These are phyloP conservation scores for Cyprinodon tularosa DNA, from an alignment of 2,113 vertebrate species.

Conservation along the genomic window DNA sequence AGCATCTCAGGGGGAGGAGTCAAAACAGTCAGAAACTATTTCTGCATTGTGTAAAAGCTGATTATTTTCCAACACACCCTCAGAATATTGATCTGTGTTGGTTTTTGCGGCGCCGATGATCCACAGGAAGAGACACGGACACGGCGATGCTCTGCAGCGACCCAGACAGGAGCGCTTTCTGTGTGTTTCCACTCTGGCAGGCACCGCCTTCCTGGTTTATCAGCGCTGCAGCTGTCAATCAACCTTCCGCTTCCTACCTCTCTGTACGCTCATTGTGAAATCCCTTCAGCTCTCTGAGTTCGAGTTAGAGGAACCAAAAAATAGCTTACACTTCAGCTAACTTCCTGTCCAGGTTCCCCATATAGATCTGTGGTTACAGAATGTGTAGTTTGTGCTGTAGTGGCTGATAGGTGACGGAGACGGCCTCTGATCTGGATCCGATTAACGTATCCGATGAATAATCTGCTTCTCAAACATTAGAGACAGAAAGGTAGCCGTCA, in stretches of 20 bases:
- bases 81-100: conserved; percentile 37
- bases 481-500: not conserved
- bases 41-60: conserved; percentile 25
- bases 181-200: conserved; percentile 31
- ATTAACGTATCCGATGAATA: not conserved
- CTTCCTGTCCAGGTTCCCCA: conserved; percentile 27
- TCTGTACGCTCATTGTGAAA: conserved; percentile 19
- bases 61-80: not conserved
- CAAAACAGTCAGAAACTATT: conserved; percentile 25
- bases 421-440: too few species aligned
- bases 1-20: conserved; percentile 20
- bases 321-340: not conserved
- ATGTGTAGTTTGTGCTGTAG: not conserved
- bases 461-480: not conserved
- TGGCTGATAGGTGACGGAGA: too few species aligned
- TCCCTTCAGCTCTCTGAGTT: not conserved
- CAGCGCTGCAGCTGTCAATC: conserved; percentile 42
- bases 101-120: conserved; percentile 30
- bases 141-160: not conserved
- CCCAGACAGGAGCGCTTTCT: conserved; percentile 1
- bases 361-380: too few species aligned
- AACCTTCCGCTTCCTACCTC: conserved; percentile 37
- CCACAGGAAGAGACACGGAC: conserved; percentile 49
- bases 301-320: conserved; percentile 47
- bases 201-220: conserved; percentile 19